These are phyloP conservation scores for Turnix velox DNA, from an alignment of 2,113 vertebrate species.

Conservation along the genomic window DNA sequence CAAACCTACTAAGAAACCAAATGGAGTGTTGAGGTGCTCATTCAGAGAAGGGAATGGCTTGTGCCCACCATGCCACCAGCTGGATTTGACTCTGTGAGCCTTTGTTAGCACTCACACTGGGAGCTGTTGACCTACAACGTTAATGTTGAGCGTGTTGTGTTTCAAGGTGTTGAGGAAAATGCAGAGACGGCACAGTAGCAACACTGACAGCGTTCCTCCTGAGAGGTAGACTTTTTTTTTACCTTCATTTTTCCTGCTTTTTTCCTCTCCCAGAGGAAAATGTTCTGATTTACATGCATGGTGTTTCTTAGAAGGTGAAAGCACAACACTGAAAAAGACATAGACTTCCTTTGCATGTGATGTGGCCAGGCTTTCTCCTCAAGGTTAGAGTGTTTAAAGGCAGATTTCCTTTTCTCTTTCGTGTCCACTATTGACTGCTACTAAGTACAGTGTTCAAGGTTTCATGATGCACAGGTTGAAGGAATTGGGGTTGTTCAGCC, in stretches of 20 bases:
- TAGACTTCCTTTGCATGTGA: not conserved
- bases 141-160: conserved; percentile 71
- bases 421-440: not conserved
- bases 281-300: not conserved
- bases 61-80: conserved; percentile 9
- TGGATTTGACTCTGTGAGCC: not conserved
- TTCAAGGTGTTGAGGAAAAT: conserved; percentile 88
- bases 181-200: conserved; percentile 99
- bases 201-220: conserved; percentile 88
- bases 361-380: not conserved
- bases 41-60: not conserved
- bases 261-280: not conserved
- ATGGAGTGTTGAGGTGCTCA: not conserved
- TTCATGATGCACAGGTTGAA: no score
- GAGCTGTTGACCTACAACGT: not conserved
- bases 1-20: not conserved
- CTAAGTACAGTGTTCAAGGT: not conserved
- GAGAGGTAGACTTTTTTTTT: conserved; percentile 87
- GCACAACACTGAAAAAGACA: not conserved
- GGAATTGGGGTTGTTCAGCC: no score
- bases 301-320: not conserved
- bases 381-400: not conserved
- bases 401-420: not conserved
- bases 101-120: not conserved
- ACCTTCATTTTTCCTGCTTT: no score